Conservation (phyloP, 2,888 invertebrate genomes). For the Orthosia cruda region DNA sequence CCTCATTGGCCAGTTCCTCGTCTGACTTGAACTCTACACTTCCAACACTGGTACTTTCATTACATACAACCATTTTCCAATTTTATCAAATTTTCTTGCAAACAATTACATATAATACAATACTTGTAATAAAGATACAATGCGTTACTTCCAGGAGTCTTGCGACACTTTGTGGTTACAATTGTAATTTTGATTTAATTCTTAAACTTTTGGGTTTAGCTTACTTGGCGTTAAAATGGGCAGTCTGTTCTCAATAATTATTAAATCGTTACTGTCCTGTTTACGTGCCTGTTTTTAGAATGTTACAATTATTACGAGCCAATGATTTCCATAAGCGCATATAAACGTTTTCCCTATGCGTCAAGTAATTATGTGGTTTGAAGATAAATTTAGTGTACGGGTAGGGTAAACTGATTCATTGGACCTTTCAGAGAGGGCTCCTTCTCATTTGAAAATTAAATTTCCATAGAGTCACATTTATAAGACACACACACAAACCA, state of each 20-base stretch:
- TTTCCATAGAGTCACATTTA: too few relatives aligned
- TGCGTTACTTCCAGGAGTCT: background rate
- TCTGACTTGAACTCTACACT: constrained; percentile 67
- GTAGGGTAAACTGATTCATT: too few relatives aligned
- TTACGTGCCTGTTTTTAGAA: background rate
- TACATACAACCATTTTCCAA: constrained; percentile 15
- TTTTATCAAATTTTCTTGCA: background rate
- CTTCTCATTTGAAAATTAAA: too few relatives aligned
- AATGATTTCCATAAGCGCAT: background rate
- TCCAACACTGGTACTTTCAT: background rate
- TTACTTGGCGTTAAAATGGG: too few relatives aligned
- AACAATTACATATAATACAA: background rate
- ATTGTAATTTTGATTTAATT: constrained; percentile 17
- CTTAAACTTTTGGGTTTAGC: background rate
- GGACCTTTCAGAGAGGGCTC: too few relatives aligned
- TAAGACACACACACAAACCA: too few relatives aligned
- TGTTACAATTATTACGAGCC: background rate
- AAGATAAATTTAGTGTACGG: too few relatives aligned
- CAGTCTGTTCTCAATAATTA: constrained; percentile 22
- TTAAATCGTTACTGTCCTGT: constrained; percentile 23
- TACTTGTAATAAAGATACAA: background rate
- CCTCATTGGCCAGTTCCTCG: constrained; percentile 78
- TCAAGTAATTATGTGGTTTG: too few relatives aligned
- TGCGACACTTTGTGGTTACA: background rate
- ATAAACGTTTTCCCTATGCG: constrained; percentile 27